These are phyloP conservation scores for Empidonax traillii DNA, from an alignment of 2,113 vertebrate genomes.

Conservation along the genomic window DNA sequence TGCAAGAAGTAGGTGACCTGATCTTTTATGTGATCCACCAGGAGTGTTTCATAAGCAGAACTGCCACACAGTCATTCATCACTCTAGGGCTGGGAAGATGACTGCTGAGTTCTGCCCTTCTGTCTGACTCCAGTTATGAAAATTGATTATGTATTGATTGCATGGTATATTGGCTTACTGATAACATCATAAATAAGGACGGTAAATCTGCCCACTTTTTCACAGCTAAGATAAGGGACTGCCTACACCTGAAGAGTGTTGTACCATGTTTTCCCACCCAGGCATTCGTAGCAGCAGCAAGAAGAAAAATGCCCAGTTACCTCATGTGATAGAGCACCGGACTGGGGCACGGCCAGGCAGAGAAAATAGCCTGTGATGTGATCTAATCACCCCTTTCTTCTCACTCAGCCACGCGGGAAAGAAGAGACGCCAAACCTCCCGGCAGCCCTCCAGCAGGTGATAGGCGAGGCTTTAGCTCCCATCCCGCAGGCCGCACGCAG, in stretches of 20 bases:
- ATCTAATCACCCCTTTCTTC: background rate
- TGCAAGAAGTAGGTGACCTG: background rate
- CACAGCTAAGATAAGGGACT: background rate
- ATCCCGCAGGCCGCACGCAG: rapidly evolving
- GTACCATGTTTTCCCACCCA: rapidly evolving
- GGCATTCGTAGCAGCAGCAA: background rate
- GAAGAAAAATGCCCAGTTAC: background rate
- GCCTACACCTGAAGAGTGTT: rapidly evolving
- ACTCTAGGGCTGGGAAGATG: background rate
- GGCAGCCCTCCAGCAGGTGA: rapidly evolving
- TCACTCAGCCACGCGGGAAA: background rate
- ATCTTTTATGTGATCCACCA: background rate
- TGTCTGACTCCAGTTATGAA: background rate
- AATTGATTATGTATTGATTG: background rate
- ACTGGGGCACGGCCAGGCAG: background rate
- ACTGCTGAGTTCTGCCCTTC: background rate
- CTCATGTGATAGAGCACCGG: rapidly evolving
- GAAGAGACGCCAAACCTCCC: too few species aligned
- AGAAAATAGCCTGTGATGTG: background rate
- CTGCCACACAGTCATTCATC: background rate
- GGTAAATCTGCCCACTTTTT: background rate
- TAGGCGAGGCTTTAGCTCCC: rapidly evolving
- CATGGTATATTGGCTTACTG: background rate
- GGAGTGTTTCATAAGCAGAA: background rate
- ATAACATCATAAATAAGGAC: background rate